Base-by-base conservation (phyloP, 2,888 invertebrate species). In the Polydrusus cervinus region DNA sequence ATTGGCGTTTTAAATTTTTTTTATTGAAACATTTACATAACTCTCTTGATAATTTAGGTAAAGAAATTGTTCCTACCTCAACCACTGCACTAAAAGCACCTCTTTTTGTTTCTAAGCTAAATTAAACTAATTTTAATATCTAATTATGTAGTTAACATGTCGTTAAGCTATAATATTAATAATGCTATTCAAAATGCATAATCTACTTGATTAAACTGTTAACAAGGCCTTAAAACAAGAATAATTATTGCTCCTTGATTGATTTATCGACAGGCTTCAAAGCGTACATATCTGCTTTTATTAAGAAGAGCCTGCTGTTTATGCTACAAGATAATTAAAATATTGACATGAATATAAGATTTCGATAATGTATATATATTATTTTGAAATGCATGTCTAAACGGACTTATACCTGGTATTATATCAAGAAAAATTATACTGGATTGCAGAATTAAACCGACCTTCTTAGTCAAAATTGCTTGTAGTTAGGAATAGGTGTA, bases 131-230 rank as follows among this genome's bases (percentile, higher is more conserved):
- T n/a, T 25, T 25, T 25, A 25, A 25, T 3, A 7, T 55, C n/a
- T 43, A 43, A 43, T n/a, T n/a, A 43, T 11, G 1, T 43, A 34
- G 34, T 34, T 34, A 34, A 34, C 7, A 34, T 43, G 43, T 43
- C 43, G n/a, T 43, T 43, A 6, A 43, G 43, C 43, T 13, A n/a
- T 14, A 30, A 57, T 38, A 14, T 60, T 60, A 3, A 38, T 60
- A 60, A 47, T 47, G 45, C 45, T 25, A 16, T 16, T 64, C 34
- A 34, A 64, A 64, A 64, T 64, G 49, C 64, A 64, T 47, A 49
- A 49, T 34, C 14, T 49, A 64, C 64, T 64, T 64, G 49, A 64
- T 64, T 62, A 47, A 49, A 49, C 25, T 64, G 11, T 14, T 62
- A 62, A 45, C 62, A 45, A 62, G 62, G 10, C 34, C n/a, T 49